Conservation (phyloP, 2,797 vertebrate species). For the Takifugu ocellatus region DNA sequence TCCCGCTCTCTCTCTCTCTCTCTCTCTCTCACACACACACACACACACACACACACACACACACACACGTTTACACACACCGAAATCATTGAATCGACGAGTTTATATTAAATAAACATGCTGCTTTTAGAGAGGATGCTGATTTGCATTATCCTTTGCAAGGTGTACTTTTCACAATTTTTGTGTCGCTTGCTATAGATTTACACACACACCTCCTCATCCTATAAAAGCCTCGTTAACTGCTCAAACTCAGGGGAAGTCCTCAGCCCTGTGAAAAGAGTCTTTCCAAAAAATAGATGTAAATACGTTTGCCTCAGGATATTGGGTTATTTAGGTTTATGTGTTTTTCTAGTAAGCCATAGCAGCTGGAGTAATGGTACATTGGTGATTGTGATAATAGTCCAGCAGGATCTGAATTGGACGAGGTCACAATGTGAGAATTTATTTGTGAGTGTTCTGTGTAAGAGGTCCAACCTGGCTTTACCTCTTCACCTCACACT, state of each 20-base stretch:
- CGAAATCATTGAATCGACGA: constrained; percentile 30
- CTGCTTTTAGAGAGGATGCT: constrained; percentile 36
- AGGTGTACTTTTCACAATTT: constrained; percentile 46
- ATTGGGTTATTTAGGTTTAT: too few species aligned
- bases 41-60: constrained; percentile 15
- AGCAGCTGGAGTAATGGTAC: too few species aligned
- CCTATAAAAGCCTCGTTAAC: constrained; percentile 53
- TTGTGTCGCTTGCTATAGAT: constrained; percentile 48
- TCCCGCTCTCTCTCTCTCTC: constrained; percentile 3
- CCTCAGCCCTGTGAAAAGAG: constrained; percentile 23
- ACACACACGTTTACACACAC: constrained; percentile 22
- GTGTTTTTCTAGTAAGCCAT: too few species aligned
- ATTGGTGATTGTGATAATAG: too few species aligned
- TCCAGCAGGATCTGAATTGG: too few species aligned
- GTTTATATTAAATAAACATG: constrained; percentile 60
- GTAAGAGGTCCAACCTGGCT: background rate
- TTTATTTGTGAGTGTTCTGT: too few species aligned
- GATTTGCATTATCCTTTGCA: constrained; percentile 52
- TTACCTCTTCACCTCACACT: constrained; percentile 24
- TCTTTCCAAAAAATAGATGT: background rate
- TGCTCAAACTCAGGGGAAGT: constrained; percentile 42
- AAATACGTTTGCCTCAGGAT: too few species aligned
- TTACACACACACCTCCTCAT: constrained; percentile 48
- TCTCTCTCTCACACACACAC: background rate
- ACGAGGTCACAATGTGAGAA: too few species aligned